Evolutionary conservation across 2,797 vertebrate species (phyloP).

Genomic region (Acipenser transmontanus): DNA sequence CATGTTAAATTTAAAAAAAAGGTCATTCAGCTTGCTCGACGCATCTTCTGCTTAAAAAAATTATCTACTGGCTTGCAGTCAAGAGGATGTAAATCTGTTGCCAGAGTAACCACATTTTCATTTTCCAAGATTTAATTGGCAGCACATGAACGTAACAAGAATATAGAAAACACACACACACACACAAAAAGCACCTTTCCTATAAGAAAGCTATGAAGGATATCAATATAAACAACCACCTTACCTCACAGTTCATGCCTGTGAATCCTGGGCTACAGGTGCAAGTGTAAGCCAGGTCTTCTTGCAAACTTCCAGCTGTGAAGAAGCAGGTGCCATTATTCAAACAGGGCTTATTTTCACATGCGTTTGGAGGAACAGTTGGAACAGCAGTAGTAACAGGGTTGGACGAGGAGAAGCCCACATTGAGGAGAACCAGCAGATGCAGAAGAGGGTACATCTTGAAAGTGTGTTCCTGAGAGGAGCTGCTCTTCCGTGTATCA

Average conservation of each 20-base stretch:
- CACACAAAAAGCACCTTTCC: too few relatives aligned
- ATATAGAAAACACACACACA: not conserved
- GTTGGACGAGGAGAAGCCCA: constrained; percentile 52
- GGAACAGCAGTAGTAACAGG: constrained; percentile 38
- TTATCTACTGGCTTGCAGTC: too few relatives aligned
- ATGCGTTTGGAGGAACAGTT: constrained; percentile 55
- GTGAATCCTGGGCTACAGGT: constrained; percentile 70
- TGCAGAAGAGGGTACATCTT: constrained; percentile 38
- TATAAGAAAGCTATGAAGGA: too few relatives aligned
- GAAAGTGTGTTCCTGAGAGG: not conserved
- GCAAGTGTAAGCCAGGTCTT: constrained; percentile 66
- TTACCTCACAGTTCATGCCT: constrained; percentile 81
- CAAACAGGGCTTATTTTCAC: constrained; percentile 74
- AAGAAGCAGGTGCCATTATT: constrained; percentile 74
- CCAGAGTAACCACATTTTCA: constrained; percentile 60
- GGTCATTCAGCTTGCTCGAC: too few relatives aligned
- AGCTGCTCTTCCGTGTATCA: not conserved
- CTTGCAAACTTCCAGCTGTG: constrained; percentile 33
- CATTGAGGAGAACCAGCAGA: constrained; percentile 51
- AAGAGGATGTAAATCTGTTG: constrained; percentile 39
- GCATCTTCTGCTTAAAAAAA: too few relatives aligned
- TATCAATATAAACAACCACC: constrained; percentile 18
- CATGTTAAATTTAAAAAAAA: too few relatives aligned
- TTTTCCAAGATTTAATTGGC: constrained; percentile 38
- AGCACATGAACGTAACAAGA: constrained; percentile 43